A percentile compares a stretch with the other conserved stretches of the same genome.
Conservation (phyloP, 2,113 vertebrate genomes). For the Pachypanchax playfairii region DNA sequence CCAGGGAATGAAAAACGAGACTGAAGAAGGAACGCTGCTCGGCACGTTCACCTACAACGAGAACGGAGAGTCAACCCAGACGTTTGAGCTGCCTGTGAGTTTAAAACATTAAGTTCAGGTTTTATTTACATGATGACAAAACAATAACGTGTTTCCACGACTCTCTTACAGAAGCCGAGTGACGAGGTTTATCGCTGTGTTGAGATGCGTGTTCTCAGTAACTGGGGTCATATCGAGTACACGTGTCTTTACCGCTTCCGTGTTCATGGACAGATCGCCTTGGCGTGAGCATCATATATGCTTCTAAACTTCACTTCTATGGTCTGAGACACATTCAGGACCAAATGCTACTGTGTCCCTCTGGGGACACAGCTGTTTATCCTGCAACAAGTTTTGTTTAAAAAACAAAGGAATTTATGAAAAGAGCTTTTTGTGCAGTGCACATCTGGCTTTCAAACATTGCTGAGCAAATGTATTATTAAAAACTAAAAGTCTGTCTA, state of each 20-base stretch:
- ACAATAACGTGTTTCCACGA: background rate
- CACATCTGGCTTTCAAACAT: conserved; percentile 9
- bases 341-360: conserved; percentile 33
- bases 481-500: conserved; percentile 22
- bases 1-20: conserved; percentile 86
- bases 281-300: conserved; percentile 26
- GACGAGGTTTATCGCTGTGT: conserved; percentile 41
- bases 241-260: conserved; percentile 97
- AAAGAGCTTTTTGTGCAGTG: conserved; percentile 12
- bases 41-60: conserved; percentile 88
- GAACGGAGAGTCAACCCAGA: conserved; percentile 87
- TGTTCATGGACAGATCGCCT: conserved; percentile 83
- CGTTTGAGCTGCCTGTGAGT: conserved; percentile 85
- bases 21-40: conserved; percentile 83
- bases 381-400: background rate
- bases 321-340: conserved; percentile 2
- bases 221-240: conserved; percentile 95
- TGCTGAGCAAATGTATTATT: background rate
- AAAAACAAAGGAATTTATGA: conserved; percentile 2
- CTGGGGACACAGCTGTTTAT: background rate
- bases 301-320: background rate
- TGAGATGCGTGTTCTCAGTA: conserved; percentile 86
- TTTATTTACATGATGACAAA: background rate
- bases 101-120: background rate
- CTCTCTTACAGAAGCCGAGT: conserved; percentile 34